phyloP scores from a whole-genome alignment of 1,140 invertebrate species.

The Conopomorpha cramerella region DNA sequence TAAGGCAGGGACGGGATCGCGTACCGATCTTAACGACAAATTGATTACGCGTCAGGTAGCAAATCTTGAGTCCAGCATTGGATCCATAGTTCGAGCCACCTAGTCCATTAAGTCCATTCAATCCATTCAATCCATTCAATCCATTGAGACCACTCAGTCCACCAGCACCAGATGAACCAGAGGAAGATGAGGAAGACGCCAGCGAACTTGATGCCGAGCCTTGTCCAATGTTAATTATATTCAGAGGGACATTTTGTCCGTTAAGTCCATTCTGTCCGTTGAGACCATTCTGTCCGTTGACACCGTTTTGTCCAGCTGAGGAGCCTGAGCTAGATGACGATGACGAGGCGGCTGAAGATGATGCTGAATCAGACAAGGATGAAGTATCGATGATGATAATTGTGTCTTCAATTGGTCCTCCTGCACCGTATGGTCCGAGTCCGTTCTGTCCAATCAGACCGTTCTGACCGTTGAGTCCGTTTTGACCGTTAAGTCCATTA shows the following conservation, averaged over 20 bases:
- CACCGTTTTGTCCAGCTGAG: slow-evolving; percentile 1
- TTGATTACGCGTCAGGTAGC: slow-evolving; percentile 20
- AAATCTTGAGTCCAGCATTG: slow-evolving; percentile 15
- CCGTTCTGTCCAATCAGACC: background rate
- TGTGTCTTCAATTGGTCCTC: background rate
- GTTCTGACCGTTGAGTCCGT: background rate
- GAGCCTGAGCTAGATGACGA: background rate
- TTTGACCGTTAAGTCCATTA: background rate
- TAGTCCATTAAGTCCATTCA: too few species aligned
- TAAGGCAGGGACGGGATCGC: slow-evolving; percentile 18
- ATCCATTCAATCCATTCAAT: too few species aligned
- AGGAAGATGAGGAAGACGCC: too few species aligned
- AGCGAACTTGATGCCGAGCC: too few species aligned
- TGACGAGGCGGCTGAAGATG: background rate
- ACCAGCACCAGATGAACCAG: too few species aligned
- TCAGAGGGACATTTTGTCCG: too few species aligned
- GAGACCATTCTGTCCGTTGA: too few species aligned
- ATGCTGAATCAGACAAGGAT: background rate
- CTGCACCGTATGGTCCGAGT: background rate
- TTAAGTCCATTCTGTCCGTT: too few species aligned
- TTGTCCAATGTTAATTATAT: too few species aligned
- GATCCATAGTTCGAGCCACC: slow-evolving; percentile 9
- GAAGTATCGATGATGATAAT: background rate
- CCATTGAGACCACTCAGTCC: too few species aligned
- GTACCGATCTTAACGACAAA: slow-evolving; percentile 26